Evolutionary conservation across 2,797 vertebrate genomes (phyloP).

Genomic region (Intellagama lesueurii): DNA sequence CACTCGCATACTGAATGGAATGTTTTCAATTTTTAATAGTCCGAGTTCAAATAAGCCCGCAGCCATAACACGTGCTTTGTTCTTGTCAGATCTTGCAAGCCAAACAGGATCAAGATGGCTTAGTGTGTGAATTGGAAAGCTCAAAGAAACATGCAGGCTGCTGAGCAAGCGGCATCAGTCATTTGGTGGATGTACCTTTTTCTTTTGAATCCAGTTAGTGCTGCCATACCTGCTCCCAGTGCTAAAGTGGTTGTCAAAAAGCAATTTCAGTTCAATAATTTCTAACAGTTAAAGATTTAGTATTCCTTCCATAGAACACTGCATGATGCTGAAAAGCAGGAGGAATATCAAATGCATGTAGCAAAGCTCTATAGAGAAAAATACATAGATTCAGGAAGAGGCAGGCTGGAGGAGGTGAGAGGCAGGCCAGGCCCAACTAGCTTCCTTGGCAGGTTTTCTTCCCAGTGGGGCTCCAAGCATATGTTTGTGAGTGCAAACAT

Average conservation of each 20-base stretch:
- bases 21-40: slow-evolving; percentile 33
- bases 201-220: not conserved
- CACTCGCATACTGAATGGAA: slow-evolving; percentile 25
- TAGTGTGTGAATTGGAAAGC: slow-evolving; percentile 22
- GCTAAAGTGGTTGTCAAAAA: not conserved
- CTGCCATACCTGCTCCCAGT: not conserved
- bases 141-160: slow-evolving; percentile 12
- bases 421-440: not conserved
- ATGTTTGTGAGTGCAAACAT: not conserved
- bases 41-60: slow-evolving; percentile 6
- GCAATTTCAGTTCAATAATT: not conserved
- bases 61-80: slow-evolving; percentile 22
- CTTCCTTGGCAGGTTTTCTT: not conserved
- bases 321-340: not conserved
- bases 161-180: not conserved
- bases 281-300: not conserved
- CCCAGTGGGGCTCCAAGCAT: not conserved
- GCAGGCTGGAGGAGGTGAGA: not conserved
- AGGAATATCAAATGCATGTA: too few species aligned
- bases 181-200: not conserved
- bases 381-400: not conserved
- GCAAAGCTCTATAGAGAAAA: not conserved
- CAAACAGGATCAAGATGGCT: not conserved
- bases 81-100: slow-evolving; percentile 23
- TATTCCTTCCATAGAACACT: not conserved